Evolutionary conservation across 2,888 invertebrate genomes (phyloP).

Genomic region (Brenthis ino): DNA sequence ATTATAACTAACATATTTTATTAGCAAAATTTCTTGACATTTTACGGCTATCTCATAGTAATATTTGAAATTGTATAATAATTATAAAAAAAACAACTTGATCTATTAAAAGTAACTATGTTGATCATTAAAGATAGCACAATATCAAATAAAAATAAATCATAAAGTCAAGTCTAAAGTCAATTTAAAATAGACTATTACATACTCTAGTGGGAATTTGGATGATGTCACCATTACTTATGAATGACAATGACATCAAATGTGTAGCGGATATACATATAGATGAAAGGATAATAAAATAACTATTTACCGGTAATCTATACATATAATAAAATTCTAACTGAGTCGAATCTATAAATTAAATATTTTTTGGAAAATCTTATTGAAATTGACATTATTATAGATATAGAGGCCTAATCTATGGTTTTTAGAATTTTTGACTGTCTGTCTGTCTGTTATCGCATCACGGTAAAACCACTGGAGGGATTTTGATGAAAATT

Average conservation of each 20-base stretch:
- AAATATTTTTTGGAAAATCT: too few relatives aligned
- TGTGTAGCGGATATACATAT: slow-evolving; percentile 16
- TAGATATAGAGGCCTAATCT: too few relatives aligned
- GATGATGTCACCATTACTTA: slow-evolving; percentile 31
- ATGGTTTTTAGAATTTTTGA: too few relatives aligned
- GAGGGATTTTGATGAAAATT: too few relatives aligned
- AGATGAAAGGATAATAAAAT: slow-evolving; percentile 17
- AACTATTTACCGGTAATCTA: neutral
- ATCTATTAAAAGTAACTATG: neutral
- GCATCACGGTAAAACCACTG: too few relatives aligned
- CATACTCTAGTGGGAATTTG: slow-evolving; percentile 25
- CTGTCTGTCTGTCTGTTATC: too few relatives aligned
- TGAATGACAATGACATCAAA: slow-evolving; percentile 23
- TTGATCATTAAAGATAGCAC: neutral
- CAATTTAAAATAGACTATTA: slow-evolving; percentile 29
- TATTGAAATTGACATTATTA: too few relatives aligned
- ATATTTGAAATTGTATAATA: neutral
- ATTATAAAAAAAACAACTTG: neutral
- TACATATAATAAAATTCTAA: too few relatives aligned
- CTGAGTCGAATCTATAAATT: too few relatives aligned
- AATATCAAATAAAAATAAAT: slow-evolving; percentile 12
- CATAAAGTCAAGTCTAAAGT: slow-evolving; percentile 8
- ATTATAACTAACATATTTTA: neutral
- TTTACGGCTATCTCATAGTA: slow-evolving; percentile 5
- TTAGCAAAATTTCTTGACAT: slow-evolving; percentile 5